Evolutionary conservation across 1,140 invertebrate species (phyloP).

Genomic region (Capitella teleta): DNA sequence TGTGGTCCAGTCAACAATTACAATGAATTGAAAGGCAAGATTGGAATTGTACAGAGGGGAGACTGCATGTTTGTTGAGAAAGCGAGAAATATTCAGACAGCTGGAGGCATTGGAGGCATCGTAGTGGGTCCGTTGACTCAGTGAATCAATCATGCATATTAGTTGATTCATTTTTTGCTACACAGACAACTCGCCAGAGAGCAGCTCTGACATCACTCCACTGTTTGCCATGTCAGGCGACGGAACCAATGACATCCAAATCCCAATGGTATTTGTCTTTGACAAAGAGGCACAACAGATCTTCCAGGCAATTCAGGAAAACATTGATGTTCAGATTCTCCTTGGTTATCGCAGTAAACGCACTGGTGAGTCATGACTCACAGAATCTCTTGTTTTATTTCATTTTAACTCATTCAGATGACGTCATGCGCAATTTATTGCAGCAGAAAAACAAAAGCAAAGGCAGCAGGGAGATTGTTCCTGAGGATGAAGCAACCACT

Average conservation of each 20-base stretch:
- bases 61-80: slow-evolving; percentile 95
- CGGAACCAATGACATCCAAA: slow-evolving; percentile 72
- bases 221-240: slow-evolving; percentile 95
- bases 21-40: slow-evolving; percentile 55
- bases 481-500: no score
- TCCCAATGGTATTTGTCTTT: slow-evolving; percentile 85
- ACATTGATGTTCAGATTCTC: no score
- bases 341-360: no score
- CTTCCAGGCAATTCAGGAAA: slow-evolving; percentile 41
- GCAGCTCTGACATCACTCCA: slow-evolving; percentile 58
- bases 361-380: no score
- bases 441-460: no score
- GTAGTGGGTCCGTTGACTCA: slow-evolving; percentile 52
- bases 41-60: slow-evolving; percentile 74
- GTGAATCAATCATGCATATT: neutral
- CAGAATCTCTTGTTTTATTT: no score
- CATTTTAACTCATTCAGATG: no score
- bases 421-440: no score
- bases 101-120: slow-evolving; percentile 73
- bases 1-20: slow-evolving; percentile 58
- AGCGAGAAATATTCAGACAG: slow-evolving; percentile 68
- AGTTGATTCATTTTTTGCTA: neutral
- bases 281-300: slow-evolving; percentile 61
- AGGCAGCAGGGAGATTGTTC: no score
- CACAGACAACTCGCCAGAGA: slow-evolving; percentile 64